Percentiles rank a stretch among this genome's conserved stretches.
These are phyloP conservation scores for Turnix velox DNA, from an alignment of 2,113 vertebrate genomes.

Conservation along the genomic window DNA sequence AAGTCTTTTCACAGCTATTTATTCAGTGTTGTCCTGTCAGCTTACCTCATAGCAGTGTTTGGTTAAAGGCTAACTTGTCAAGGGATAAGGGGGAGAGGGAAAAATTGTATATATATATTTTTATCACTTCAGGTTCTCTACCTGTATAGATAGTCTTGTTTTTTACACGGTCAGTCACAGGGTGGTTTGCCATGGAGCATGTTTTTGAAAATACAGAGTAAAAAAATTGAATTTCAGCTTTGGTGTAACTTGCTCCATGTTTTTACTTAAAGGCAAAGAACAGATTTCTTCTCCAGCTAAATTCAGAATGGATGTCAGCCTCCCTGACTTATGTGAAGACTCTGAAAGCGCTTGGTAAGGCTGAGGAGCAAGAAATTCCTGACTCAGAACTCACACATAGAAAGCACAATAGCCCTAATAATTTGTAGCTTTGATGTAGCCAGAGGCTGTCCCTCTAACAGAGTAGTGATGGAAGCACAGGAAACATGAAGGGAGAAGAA, in stretches of 20 bases:
- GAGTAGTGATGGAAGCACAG: background rate
- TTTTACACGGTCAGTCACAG: background rate
- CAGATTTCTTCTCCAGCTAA: background rate
- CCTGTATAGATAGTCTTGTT: slow-evolving; percentile 33
- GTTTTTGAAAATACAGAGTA: background rate
- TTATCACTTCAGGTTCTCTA: slow-evolving; percentile 34
- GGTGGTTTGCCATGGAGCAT: slow-evolving; percentile 7
- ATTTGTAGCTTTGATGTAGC: background rate
- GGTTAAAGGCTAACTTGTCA: slow-evolving; percentile 26
- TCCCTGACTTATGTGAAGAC: background rate
- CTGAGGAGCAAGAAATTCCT: background rate
- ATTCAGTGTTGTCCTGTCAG: slow-evolving; percentile 25
- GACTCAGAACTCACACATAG: background rate
- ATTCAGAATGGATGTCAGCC: background rate
- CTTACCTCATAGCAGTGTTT: slow-evolving; percentile 14
- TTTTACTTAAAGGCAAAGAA: background rate
- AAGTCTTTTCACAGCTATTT: slow-evolving; percentile 46
- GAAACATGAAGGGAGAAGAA: background rate
- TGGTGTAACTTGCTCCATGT: background rate
- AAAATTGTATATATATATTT: slow-evolving; percentile 39
- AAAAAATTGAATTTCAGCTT: background rate
- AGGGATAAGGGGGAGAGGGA: background rate
- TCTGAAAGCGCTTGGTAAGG: background rate
- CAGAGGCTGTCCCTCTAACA: background rate
- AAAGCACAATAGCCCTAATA: slow-evolving; percentile 25